A percentile compares a stretch with the other conserved stretches of the same genome.
Evolutionary conservation across 2,888 invertebrate genomes (phyloP).

Genomic region (Clunio marinus): DNA sequence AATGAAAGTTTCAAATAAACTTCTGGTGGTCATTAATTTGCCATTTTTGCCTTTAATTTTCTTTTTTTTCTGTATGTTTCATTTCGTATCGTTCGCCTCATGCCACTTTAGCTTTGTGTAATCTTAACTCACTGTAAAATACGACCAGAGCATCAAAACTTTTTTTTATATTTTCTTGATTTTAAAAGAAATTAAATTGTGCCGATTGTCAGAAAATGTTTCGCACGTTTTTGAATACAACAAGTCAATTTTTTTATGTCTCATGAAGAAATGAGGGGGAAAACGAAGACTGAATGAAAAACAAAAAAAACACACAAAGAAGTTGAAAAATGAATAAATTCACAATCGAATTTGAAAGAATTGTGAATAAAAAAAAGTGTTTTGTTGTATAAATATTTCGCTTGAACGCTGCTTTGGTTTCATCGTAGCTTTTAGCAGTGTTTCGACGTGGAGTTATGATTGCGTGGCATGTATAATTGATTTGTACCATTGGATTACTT

Average conservation of each 20-base stretch:
- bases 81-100: too few species aligned
- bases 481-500: not conserved
- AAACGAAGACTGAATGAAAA: not conserved
- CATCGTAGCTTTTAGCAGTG: not conserved
- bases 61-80: too few species aligned
- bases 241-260: not conserved
- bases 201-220: not conserved
- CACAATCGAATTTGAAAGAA: not conserved
- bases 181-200: not conserved
- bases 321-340: not conserved
- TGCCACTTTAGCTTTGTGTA: too few species aligned
- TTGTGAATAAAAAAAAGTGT: slow-evolving; percentile 1
- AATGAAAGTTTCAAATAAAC: not conserved
- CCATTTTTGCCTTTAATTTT: not conserved
- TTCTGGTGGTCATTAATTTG: not conserved
- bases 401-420: not conserved
- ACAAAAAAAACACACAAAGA: not conserved
- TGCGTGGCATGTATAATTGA: slow-evolving; percentile 22
- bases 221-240: slow-evolving; percentile 8
- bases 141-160: not conserved
- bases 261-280: not conserved
- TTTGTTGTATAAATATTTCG: not conserved
- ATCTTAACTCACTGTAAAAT: not conserved
- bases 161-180: not conserved
- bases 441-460: not conserved